Evolutionary conservation across 2,113 vertebrate genomes (phyloP).

Genomic region (Oncorhynchus mykiss): DNA sequence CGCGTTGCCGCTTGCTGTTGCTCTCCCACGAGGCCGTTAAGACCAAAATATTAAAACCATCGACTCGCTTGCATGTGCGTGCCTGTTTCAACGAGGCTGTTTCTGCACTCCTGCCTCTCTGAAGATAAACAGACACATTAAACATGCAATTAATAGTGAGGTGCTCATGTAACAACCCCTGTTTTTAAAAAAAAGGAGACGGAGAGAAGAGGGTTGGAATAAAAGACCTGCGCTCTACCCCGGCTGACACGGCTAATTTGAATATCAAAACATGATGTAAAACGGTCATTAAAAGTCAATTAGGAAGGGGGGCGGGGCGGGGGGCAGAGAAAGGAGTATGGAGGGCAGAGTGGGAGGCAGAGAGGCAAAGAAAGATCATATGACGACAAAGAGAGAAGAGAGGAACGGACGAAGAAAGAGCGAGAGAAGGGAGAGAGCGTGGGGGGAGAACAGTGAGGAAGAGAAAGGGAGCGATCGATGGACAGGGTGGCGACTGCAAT

Average conservation of each 20-base stretch:
- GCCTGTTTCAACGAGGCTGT: neutral
- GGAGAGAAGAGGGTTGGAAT: neutral
- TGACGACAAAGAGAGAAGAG: neutral
- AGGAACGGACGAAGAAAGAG: neutral
- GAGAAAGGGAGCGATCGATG: neutral
- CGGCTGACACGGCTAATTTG: too few species aligned
- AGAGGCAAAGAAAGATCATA: neutral
- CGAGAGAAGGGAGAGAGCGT: neutral
- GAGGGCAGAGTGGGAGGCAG: neutral
- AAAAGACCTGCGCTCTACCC: too few species aligned
- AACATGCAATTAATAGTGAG: neutral
- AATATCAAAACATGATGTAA: neutral
- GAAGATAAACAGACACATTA: conserved; percentile 1
- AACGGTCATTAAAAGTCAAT: neutral
- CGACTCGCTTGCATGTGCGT: neutral
- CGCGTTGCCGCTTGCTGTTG: too few species aligned
- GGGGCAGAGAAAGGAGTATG: neutral
- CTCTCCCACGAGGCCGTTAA: too few species aligned
- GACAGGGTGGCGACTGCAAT: neutral
- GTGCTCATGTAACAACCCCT: conserved; percentile 1
- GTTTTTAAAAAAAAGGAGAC: neutral
- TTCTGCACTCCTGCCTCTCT: neutral
- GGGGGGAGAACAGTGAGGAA: neutral
- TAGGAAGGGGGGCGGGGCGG: neutral
- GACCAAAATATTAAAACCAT: too few species aligned